These are phyloP conservation scores for Halisarca cf. caerulea DNA, from an alignment of 37 sponge, comb jelly and placozoan genomes.

Conservation along the genomic window DNA sequence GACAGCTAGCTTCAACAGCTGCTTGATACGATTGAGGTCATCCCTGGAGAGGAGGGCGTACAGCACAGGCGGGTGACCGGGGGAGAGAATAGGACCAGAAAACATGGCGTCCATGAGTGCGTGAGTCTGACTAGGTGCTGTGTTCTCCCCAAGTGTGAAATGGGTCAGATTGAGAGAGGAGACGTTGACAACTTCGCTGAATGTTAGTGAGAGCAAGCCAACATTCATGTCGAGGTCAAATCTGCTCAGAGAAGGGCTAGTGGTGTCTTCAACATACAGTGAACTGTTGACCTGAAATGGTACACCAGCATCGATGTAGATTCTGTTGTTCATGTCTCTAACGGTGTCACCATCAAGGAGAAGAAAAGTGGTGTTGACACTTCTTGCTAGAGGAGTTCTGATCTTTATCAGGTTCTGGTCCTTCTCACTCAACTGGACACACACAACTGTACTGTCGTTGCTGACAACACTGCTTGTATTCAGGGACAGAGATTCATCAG, in stretches of 20 bases:
- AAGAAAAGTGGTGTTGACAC: conserved; percentile 48
- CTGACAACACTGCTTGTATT: conserved; percentile 26
- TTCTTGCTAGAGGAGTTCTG: conserved; percentile 43
- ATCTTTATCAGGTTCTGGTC: conserved; percentile 82
- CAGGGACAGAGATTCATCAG: conserved; percentile 39
- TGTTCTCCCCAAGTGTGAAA: conserved; percentile 59
- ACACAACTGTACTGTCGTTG: conserved; percentile 38
- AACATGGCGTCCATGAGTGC: neutral
- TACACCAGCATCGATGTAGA: conserved; percentile 20
- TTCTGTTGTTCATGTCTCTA: conserved; percentile 75
- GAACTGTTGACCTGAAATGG: neutral
- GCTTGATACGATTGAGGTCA: conserved; percentile 77
- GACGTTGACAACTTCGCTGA: conserved; percentile 71
- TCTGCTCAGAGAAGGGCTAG: conserved; percentile 31
- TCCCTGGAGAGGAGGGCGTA: conserved; percentile 32
- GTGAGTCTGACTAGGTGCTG: neutral
- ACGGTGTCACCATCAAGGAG: conserved; percentile 35
- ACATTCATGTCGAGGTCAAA: conserved; percentile 69
- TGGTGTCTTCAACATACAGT: conserved; percentile 44
- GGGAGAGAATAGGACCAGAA: conserved; percentile 57
- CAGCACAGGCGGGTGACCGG: conserved; percentile 83
- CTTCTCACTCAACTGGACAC: conserved; percentile 48
- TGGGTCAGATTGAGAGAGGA: conserved; percentile 57
- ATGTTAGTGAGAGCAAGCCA: conserved; percentile 62
- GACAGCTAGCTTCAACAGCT: conserved; percentile 44